phyloP scores from a whole-genome alignment of 2,797 vertebrate genomes.

The Peromyscus aztecus region DNA sequence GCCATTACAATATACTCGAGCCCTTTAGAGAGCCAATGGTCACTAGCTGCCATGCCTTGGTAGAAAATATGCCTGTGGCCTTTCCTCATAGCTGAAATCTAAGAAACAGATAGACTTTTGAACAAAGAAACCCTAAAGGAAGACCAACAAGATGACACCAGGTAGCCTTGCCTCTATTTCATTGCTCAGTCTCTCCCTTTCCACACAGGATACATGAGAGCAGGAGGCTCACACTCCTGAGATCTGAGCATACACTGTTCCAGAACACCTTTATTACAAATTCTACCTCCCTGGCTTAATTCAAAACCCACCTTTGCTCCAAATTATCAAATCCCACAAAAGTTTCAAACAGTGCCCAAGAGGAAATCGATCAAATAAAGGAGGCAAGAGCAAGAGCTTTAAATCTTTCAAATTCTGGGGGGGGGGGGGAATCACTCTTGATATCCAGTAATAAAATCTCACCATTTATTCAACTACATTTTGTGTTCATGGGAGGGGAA shows the following conservation, averaged over 20 bases:
- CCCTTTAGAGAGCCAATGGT: background rate
- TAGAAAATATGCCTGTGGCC: background rate
- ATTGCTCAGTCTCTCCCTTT: background rate
- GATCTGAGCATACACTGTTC: background rate
- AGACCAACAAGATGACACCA: background rate
- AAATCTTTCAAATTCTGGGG: background rate
- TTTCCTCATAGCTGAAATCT: background rate
- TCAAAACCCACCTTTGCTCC: background rate
- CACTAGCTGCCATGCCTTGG: background rate
- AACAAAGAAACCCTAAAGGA: background rate
- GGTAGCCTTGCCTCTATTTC: background rate
- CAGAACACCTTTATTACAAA: background rate
- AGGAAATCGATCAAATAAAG: background rate
- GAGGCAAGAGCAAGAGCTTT: background rate
- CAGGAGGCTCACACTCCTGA: background rate
- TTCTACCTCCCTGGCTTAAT: background rate
- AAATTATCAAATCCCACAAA: conserved; percentile 11
- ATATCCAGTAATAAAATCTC: conserved; percentile 30
- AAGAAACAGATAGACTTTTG: background rate
- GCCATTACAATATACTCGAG: background rate
- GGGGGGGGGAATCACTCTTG: background rate
- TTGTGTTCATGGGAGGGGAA: conserved; percentile 9
- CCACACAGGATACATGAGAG: background rate
- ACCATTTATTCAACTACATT: background rate
- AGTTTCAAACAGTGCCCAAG: background rate